Evolutionary conservation across 2,797 vertebrate species (phyloP), one percentile per base, ranked within the genome.

Genomic region (Neopelma chrysocephalum): DNA sequence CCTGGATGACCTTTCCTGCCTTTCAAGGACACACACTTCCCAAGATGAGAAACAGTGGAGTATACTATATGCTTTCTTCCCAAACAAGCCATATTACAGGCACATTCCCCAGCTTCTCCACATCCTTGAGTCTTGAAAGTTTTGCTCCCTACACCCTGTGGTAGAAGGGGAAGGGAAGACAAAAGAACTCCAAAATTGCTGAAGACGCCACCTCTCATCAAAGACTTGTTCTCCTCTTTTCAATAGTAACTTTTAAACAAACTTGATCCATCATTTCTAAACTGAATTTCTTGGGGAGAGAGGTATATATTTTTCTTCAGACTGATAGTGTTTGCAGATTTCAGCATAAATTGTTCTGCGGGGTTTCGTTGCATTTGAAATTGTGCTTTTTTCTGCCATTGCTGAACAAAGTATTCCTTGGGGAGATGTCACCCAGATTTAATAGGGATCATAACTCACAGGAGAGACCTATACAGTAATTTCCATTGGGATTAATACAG

Each of bases 401-500:
- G n/a, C 43, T 70, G 89, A 94, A 77, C 65, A 94, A 80, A 71
- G 13, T 82, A 90, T 73, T 91, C 91, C 90, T 84, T 82, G 78
- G 81, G 90, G 81, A 92, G 93, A 92, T 77, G 90, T 95, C 87
- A 95, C 89, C 93, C 89, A 94, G 34, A 43, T 94, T 87, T 69
- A 95, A 50, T 8, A 75, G 48, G 36, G 42, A 87, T 54, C 89
- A 73, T 96, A 93, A 93, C 40, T 95, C 91, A 94, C 65, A 50
- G 56, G 62, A 93, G 62, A 93, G 40, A 83, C 54, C 61, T 68
- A 31, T 45, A 20, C 43, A 79, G 71, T 72, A 88, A 88, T 96
- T 97, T 95, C 91, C 87, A 76, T 29, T 83, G 91, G 94, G 93
- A 96, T 91, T 92, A 91, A 83, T 94, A 83, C 14, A 70, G 47